Base-by-base conservation (phyloP, 2,797 vertebrate genomes). In the Choloepus didactylus region DNA sequence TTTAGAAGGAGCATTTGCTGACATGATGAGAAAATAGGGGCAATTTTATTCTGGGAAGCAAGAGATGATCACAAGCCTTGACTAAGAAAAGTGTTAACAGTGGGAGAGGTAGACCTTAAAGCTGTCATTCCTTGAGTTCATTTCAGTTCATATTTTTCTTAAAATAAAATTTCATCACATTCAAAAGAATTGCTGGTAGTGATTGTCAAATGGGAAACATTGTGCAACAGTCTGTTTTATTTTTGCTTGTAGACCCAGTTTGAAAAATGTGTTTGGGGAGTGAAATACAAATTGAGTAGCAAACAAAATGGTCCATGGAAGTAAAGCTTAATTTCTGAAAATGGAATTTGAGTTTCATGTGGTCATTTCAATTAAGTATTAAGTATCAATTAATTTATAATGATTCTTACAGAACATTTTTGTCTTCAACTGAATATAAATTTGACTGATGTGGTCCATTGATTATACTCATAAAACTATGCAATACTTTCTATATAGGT, bases 341-440 rank as follows among this genome's bases (percentile, higher is more conserved):
- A 62, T 49, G 15, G 84, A 95, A 87, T 73, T 4, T 83, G 35
- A 93, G 18, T 82, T 81, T 90, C 25, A 31, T 59, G 19, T 87
- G 14, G 62, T 84, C 9, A 84, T 79, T 91, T 88, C 51, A 92
- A 62, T 46, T 60, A 70, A 89, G 44, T 79, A 21, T 67, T 85
- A 87, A 94, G 25, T 46, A 81, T 38, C 80, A 95, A 88, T 88
- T 82, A 86, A 92, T 80, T 89, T 51, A 83, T 60, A 77, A 31
- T 86, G 35, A 84, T 69, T 44, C 38, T 80, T 87, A 72, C 9
- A 91, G 9, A 64, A 1, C 3, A 62, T 18, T 76, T 94, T 91
- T 62, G 1, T 93, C n/a, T 90, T 69, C 49, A 89, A 81, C 10
- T 29, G 16, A 44, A 62, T 73, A 67, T 89, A 82, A 80, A 88